Percentiles rank a stretch among this genome's conserved stretches.
Evolutionary conservation across 2,888 invertebrate species (phyloP).

Genomic region (Chirona hameri): DNA sequence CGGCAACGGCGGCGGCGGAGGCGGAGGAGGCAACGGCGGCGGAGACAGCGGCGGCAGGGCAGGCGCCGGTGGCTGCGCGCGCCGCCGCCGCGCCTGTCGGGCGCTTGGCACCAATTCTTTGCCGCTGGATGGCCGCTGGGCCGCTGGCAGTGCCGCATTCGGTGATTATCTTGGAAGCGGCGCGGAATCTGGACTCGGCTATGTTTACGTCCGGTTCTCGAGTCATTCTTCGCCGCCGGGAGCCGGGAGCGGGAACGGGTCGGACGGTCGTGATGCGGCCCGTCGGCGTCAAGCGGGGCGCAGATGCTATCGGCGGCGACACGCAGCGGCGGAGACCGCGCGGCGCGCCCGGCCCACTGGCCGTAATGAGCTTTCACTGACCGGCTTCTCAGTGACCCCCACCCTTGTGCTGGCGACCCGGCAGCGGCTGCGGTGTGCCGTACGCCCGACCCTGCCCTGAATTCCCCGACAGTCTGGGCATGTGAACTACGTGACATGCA

Average conservation of each 20-base stretch:
- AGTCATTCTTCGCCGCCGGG: neutral
- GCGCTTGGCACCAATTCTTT: slow-evolving; percentile 1
- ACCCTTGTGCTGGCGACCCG: neutral
- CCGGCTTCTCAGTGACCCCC: neutral
- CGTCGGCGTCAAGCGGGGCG: neutral
- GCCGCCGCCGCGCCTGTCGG: neutral
- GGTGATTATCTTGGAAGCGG: slow-evolving; percentile 22
- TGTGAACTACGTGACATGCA: too few relatives aligned
- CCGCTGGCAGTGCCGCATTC: neutral
- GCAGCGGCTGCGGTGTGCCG: neutral
- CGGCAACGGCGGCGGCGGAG: neutral
- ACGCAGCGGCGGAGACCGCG: too few relatives aligned
- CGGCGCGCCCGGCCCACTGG: neutral
- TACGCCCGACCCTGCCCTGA: too few relatives aligned
- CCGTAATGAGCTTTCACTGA: slow-evolving; percentile 12
- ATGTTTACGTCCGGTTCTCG: neutral
- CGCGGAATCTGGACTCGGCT: neutral
- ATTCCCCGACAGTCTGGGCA: too few relatives aligned
- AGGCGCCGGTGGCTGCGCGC: neutral
- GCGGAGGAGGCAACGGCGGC: too few relatives aligned
- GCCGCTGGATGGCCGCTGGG: neutral
- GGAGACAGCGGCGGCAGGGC: too few relatives aligned
- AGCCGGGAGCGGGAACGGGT: neutral
- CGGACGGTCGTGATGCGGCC: neutral
- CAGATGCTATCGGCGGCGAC: neutral